A percentile compares a stretch with the other conserved stretches of the same genome.
Evolutionary conservation across 30 jellyfish, hydroid and myxozoan genomes (phyloP).

Genomic region (Cassiopea andromeda): DNA sequence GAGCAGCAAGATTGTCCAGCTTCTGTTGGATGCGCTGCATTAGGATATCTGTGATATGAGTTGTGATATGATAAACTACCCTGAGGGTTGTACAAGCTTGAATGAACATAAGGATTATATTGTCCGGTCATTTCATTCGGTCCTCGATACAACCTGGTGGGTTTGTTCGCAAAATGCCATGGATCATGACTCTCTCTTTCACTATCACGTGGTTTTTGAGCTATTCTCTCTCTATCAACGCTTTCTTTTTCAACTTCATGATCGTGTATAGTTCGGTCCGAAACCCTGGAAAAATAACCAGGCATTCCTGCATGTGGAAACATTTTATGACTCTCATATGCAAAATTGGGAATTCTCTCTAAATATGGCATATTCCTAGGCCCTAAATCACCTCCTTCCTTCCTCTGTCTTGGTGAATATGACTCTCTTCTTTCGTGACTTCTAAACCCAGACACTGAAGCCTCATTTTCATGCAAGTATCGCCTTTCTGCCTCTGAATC

Average conservation of each 20-base stretch:
- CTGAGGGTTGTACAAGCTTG: conserved; percentile 53
- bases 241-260: conserved; percentile 27
- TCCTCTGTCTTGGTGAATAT: background rate
- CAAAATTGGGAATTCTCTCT: conserved; percentile 44
- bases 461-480: conserved; percentile 32
- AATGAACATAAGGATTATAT: conserved; percentile 25
- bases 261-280: conserved; percentile 24
- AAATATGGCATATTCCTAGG: conserved; percentile 54
- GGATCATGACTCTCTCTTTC: conserved; percentile 35
- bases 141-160: conserved; percentile 21
- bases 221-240: conserved; percentile 13
- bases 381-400: background rate
- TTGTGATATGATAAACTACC: conserved; percentile 32
- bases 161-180: conserved; percentile 23
- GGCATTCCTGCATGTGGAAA: conserved; percentile 29
- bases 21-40: conserved; percentile 38
- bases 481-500: conserved; percentile 10
- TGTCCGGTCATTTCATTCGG: conserved; percentile 32
- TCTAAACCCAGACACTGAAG: background rate
- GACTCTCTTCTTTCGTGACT: background rate
- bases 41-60: conserved; percentile 51
- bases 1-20: conserved; percentile 52
- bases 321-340: conserved; percentile 27
- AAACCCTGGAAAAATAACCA: conserved; percentile 20
- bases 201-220: background rate